A percentile compares a stretch with the other conserved stretches of the same genome.
phyloP scores from a whole-genome alignment of 2,113 vertebrate species.

The Mastomys coucha region DNA sequence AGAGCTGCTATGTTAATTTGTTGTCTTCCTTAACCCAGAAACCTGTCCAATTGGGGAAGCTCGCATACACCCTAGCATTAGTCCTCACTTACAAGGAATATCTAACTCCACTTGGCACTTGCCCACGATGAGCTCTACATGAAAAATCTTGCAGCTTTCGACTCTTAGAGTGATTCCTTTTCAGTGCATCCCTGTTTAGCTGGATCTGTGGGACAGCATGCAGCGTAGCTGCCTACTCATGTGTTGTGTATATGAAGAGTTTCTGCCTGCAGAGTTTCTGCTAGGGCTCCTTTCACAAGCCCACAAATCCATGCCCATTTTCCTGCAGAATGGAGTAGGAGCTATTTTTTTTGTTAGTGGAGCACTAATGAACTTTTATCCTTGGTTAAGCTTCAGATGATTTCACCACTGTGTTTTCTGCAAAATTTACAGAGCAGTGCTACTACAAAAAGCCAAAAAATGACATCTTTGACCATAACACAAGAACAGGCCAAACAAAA shows the following conservation, averaged over 20 bases:
- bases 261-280: slow-evolving; percentile 50
- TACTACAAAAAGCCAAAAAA: slow-evolving; percentile 11
- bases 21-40: background rate
- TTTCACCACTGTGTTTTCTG: slow-evolving; percentile 56
- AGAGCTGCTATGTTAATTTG: background rate
- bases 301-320: slow-evolving; percentile 9
- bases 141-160: slow-evolving; percentile 8
- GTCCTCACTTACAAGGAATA: background rate
- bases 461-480: slow-evolving; percentile 2
- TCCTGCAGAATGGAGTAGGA: slow-evolving; percentile 22
- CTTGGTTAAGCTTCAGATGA: slow-evolving; percentile 60
- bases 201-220: background rate
- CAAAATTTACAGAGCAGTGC: background rate
- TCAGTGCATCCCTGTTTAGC: background rate
- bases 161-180: background rate
- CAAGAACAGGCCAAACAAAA: slow-evolving; percentile 43
- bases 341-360: slow-evolving; percentile 41
- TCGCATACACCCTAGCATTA: background rate
- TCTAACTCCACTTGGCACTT: background rate
- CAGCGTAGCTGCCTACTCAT: background rate
- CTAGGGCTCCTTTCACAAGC: slow-evolving; percentile 45
- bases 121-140: background rate
- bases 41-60: background rate
- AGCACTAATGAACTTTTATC: slow-evolving; percentile 24
- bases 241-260: slow-evolving; percentile 43